Evolutionary conservation across 1,140 invertebrate genomes (phyloP).

Genomic region (Leptopilina boulardi): DNA sequence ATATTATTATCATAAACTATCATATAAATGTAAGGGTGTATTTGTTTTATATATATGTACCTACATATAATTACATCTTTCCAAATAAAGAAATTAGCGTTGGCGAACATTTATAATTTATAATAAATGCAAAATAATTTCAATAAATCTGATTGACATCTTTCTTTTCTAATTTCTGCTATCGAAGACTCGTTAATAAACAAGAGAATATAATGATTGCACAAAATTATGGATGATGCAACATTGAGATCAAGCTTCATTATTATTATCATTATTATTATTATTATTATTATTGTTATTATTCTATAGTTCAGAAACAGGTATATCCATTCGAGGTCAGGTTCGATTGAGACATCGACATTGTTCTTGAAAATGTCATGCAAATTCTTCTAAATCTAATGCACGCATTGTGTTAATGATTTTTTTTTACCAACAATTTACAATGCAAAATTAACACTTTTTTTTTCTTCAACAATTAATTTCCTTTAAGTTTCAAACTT

Average conservation of each 20-base stretch:
- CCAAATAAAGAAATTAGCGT: neutral
- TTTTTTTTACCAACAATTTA: neutral
- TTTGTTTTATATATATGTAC: neutral
- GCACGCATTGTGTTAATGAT: neutral
- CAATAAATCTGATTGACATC: neutral
- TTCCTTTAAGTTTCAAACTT: too few species aligned
- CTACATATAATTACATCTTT: neutral
- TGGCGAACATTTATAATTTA: too few species aligned
- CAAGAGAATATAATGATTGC: neutral
- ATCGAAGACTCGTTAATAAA: neutral
- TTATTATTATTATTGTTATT: neutral
- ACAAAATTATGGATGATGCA: conserved; percentile 4
- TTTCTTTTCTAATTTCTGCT: conserved; percentile 7
- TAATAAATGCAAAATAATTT: neutral
- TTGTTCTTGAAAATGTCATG: conserved; percentile 27
- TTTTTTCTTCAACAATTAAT: neutral
- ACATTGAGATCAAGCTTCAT: conserved; percentile 22
- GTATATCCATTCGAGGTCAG: conserved; percentile 32
- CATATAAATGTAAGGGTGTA: neutral
- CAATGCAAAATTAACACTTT: neutral
- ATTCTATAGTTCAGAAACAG: conserved; percentile 3
- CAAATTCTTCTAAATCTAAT: conserved; percentile 2
- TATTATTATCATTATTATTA: neutral
- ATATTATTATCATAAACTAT: neutral
- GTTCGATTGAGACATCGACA: conserved; percentile 13